Base-by-base conservation (phyloP, 2,888 invertebrate species). In the Rhingia campestris region DNA sequence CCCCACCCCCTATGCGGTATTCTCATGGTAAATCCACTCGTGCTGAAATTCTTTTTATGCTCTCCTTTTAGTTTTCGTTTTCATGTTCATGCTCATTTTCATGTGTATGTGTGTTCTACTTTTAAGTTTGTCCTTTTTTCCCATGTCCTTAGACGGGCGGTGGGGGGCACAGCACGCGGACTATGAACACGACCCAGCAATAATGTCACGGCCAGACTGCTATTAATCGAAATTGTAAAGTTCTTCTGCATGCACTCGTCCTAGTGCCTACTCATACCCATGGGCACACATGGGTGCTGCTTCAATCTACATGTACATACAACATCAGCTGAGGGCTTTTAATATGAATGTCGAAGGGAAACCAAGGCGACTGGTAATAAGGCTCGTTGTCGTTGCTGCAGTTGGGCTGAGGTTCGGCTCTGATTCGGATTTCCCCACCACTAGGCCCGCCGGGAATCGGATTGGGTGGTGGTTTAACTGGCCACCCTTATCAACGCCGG, bases 141-240 rank as follows among this genome's bases (percentile, higher is more conserved):
- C 12, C 45, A 61, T 47, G 59, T 53, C 43, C 45, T 41, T 53
- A 35, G 10, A 7, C 45, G 33, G 22, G 59, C 12, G 53, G 30
- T 39, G 14, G 32, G 30, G 47, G 33, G 35, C 14, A 32, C n/a
- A 9, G 9, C 9, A 9, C 12, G 54, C 41, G 4, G 47, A 41
- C 9, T 33, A 12, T 14, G 43, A 43, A 37, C 53, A 61, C 79
- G 67, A 79, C 82, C 77, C 82, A 64, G 79, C 69, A 84, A 84
- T 80, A 84, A 84, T 84, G 84, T 84, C 84, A 84, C 64, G 84
- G 84, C 84, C 84, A 84, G 84, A 84, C 84, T 84, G 37, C 80
- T 58, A 74, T 84, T 84, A 80, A 84, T 84, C 84, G 84, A 80
- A 84, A 84, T 82, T 77, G 79, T 82, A 79, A 73, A 79, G 73